A percentile compares a stretch with the other conserved stretches of the same genome.
Evolutionary conservation across 2,888 invertebrate species (phyloP).

Genomic region (Thymelicus acteon): DNA sequence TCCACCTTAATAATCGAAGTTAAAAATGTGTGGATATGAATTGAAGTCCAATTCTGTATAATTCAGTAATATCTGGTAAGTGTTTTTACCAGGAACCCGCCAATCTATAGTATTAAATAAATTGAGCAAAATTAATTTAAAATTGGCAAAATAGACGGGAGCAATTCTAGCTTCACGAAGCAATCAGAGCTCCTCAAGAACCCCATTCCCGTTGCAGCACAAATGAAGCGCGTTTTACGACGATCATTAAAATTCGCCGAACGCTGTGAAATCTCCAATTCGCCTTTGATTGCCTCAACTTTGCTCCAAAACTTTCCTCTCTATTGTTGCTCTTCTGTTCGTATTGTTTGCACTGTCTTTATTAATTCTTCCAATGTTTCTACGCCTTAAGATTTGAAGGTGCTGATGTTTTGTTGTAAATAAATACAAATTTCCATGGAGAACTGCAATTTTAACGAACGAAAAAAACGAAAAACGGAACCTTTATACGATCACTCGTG

Average conservation of each 20-base stretch:
- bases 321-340: conserved; percentile 33
- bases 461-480: no score
- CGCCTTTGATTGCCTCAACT: conserved; percentile 45
- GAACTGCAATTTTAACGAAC: no score
- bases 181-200: conserved; percentile 15
- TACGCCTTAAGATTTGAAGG: background rate
- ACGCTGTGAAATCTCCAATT: conserved; percentile 45
- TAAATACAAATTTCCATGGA: no score
- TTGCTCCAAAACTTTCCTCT: conserved; percentile 40
- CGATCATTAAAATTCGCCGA: conserved; percentile 47
- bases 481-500: no score
- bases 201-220: conserved; percentile 5
- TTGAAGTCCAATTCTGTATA: no score
- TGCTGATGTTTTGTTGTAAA: no score
- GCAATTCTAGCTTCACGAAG: conserved; percentile 3
- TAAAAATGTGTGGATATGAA: no score
- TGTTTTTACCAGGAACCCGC: no score
- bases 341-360: conserved; percentile 2
- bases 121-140: conserved; percentile 4
- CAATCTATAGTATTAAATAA: no score
- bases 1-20: no score
- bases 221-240: conserved; percentile 45
- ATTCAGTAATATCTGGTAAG: no score
- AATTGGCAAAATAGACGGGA: background rate
- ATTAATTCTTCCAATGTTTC: conserved; percentile 5